phyloP scores from a whole-genome alignment of 2,888 invertebrate genomes.

The Ditula angustiorana region DNA sequence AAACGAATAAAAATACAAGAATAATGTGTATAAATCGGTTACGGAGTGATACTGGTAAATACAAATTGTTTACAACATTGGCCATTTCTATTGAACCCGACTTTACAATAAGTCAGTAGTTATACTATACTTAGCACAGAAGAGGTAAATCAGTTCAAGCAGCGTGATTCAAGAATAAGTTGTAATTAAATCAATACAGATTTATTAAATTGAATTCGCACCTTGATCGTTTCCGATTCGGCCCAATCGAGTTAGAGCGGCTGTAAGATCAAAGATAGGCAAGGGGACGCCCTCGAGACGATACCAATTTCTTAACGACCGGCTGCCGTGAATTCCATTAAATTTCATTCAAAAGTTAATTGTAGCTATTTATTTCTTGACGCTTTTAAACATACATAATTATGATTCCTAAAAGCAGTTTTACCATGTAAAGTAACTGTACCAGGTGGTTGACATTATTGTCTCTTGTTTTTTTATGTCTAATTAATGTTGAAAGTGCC shows the following conservation, averaged over 20 bases:
- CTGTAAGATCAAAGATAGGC: constrained; percentile 2
- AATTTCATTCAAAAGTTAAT: not conserved
- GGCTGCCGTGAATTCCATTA: not conserved
- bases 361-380: not conserved
- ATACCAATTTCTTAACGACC: not conserved
- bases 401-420: not conserved
- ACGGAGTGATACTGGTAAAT: too few species aligned
- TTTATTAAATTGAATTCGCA: constrained; percentile 3
- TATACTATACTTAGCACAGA: too few species aligned
- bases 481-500: too few species aligned
- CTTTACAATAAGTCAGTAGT: too few species aligned
- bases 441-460: too few species aligned
- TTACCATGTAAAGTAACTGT: too few species aligned
- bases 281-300: not conserved
- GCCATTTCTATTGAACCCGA: too few species aligned
- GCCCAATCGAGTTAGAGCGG: not conserved
- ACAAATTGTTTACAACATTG: too few species aligned
- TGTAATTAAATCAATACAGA: not conserved
- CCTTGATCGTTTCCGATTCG: constrained; percentile 5
- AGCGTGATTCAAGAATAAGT: not conserved
- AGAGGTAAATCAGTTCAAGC: not conserved
- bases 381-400: not conserved
- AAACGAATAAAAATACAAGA: too few species aligned
- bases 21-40: too few species aligned
- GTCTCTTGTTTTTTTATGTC: too few species aligned